Evolutionary conservation across 2,888 invertebrate species (phyloP), one percentile per base, ranked within the genome.

Genomic region (Drosophila merina): DNA sequence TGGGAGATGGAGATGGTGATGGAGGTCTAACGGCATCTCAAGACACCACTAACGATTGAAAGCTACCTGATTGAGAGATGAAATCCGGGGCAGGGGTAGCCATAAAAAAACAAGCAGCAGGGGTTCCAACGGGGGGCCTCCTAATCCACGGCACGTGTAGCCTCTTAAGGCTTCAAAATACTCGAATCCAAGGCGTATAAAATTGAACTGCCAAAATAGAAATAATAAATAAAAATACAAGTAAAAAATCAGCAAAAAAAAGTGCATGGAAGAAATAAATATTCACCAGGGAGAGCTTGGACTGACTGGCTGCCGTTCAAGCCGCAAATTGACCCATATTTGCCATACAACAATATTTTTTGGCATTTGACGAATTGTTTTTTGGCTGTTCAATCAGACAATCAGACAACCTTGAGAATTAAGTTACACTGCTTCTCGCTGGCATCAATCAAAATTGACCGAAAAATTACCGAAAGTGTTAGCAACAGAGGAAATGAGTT

Each of bases 121-220:
- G 45, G 25, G 14, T 33, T 38, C 6, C 14, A 20, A 36, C n/a
- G 52, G 31, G 52, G 48, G 58, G 50, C 69, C 70, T 62, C 50
- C 72, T 86, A 86, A 84, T 84, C 86, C 85, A 76, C 54, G 82
- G 82, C 83, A 81, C 86, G 85, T 84, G 83, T 84, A 84, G 70
- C 57, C 83, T 81, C 82, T 84, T 81, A 69, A 77, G 64, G 70
- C 69, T 58, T 49, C 36, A 64, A 75, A 70, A 72, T 63, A 66
- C 64, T 55, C 50, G 42, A 64, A 57, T 47, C 55, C 42, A 44
- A 51, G 63, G 40, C 75, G 49, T 57, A 68, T 5, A 25, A 72
- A 78, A 60, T 58, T 57, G 40, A 14, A 47, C 63, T 30, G 25
- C 51, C 31, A 57, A 40, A 49, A 48, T 5, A 57, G 49, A 63